Percentiles rank a stretch among this genome's conserved stretches.
phyloP scores from a whole-genome alignment of 2,797 vertebrate genomes.

The Dromococcyx pavoninus region DNA sequence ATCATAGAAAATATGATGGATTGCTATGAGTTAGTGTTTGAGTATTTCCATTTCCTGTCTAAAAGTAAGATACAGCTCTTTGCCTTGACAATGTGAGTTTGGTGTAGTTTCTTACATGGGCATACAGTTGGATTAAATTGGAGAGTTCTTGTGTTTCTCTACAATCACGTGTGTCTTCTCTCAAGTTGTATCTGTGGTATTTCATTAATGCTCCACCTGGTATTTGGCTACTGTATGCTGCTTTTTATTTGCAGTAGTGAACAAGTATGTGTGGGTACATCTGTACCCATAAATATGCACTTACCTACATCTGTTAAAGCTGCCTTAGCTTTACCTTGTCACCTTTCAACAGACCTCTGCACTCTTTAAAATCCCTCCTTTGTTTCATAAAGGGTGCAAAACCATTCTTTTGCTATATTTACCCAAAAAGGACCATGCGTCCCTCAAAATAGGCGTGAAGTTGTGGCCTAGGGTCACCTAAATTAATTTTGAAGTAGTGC shows the following conservation, averaged over 20 bases:
- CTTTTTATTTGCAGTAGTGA: background rate
- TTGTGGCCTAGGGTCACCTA: background rate
- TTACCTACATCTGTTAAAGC: background rate
- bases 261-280: background rate
- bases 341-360: background rate
- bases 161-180: background rate
- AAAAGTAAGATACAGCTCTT: background rate
- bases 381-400: background rate
- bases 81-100: background rate
- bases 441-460: background rate
- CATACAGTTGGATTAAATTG: background rate
- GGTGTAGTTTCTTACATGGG: background rate
- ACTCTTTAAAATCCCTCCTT: background rate
- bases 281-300: background rate
- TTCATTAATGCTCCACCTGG: background rate
- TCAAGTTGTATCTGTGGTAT: background rate
- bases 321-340: background rate
- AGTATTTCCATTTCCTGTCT: background rate
- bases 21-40: background rate
- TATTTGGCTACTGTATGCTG: background rate
- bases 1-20: background rate
- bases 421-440: background rate
- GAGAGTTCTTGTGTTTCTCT: background rate
- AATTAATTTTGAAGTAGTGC: background rate
- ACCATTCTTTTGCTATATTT: background rate